Conservation (phyloP, 1,140 invertebrate species). For the Lordiphosa stackelbergi region DNA sequence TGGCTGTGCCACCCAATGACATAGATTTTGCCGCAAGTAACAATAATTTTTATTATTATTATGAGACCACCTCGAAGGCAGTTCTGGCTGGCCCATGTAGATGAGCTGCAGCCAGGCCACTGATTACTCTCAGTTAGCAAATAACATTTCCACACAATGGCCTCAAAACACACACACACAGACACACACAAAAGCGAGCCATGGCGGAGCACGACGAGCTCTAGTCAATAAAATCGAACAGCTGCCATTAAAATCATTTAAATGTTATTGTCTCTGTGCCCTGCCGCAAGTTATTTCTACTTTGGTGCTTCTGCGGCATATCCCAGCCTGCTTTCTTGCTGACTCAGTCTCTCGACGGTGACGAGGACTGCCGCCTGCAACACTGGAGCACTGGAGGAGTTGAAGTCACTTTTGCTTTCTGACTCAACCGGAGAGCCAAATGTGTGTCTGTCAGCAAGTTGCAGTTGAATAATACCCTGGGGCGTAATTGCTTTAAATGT, state of each 20-base stretch:
- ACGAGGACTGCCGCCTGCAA: slow-evolving; percentile 3
- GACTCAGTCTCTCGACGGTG: slow-evolving; percentile 39
- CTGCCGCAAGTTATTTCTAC: slow-evolving; percentile 61
- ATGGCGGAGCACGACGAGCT: slow-evolving; percentile 9
- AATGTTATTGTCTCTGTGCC: slow-evolving; percentile 70
- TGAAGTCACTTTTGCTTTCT: slow-evolving; percentile 61
- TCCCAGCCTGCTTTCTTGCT: slow-evolving; percentile 41
- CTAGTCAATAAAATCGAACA: slow-evolving; percentile 74
- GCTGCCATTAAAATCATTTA: slow-evolving; percentile 76
- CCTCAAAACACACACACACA: slow-evolving; percentile 19
- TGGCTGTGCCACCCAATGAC: slow-evolving; percentile 45
- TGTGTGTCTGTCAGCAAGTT: slow-evolving; percentile 69
- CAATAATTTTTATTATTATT: slow-evolving; percentile 76
- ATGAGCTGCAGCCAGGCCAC: slow-evolving; percentile 34
- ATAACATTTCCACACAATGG: slow-evolving; percentile 66
- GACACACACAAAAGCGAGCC: background rate
- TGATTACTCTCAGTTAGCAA: slow-evolving; percentile 74
- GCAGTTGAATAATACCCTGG: slow-evolving; percentile 69
- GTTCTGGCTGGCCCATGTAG: slow-evolving; percentile 6
- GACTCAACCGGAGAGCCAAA: slow-evolving; percentile 34
- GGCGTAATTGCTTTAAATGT: slow-evolving; percentile 74
- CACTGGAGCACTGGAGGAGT: slow-evolving; percentile 10
- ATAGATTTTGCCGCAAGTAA: slow-evolving; percentile 70
- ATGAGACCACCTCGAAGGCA: slow-evolving; percentile 60
- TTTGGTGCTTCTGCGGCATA: slow-evolving; percentile 65